A percentile compares a stretch with the other conserved stretches of the same genome.
These are phyloP conservation scores for Phaethornis superciliosus DNA, from an alignment of 2,113 vertebrate genomes.

Conservation along the genomic window DNA sequence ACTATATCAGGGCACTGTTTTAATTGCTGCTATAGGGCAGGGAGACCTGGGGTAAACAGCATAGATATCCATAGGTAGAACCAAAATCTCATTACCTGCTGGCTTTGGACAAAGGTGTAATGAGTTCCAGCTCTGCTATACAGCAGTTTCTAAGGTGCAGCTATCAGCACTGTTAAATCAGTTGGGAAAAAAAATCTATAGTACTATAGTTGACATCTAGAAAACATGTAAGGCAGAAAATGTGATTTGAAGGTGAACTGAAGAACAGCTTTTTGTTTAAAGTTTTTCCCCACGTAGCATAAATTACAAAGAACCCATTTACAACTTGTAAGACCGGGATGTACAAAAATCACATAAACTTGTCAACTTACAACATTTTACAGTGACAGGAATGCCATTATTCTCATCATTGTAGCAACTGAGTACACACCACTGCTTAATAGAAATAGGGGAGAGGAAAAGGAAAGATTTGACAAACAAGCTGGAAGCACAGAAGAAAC, in stretches of 20 bases:
- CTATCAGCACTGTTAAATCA: neutral
- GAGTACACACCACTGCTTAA: neutral
- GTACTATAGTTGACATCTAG: neutral
- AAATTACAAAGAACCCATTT: neutral
- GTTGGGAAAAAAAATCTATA: neutral
- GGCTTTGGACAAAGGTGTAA: neutral
- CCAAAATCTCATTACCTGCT: neutral
- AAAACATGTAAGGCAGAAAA: neutral
- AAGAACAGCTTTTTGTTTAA: neutral
- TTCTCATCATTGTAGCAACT: neutral
- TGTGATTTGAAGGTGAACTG: neutral
- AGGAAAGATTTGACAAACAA: neutral
- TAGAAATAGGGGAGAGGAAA: neutral
- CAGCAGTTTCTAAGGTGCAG: neutral
- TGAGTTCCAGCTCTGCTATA: neutral
- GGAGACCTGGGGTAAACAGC: neutral
- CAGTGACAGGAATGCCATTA: neutral
- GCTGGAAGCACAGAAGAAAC: neutral
- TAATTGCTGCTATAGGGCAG: neutral
- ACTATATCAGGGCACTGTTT: neutral
- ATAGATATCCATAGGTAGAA: neutral
- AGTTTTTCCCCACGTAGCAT: rapidly evolving
- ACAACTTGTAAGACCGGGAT: neutral
- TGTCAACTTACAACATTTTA: neutral
- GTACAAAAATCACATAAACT: neutral